Conservation (phyloP, 1,140 invertebrate genomes). For the Periplaneta americana region DNA sequence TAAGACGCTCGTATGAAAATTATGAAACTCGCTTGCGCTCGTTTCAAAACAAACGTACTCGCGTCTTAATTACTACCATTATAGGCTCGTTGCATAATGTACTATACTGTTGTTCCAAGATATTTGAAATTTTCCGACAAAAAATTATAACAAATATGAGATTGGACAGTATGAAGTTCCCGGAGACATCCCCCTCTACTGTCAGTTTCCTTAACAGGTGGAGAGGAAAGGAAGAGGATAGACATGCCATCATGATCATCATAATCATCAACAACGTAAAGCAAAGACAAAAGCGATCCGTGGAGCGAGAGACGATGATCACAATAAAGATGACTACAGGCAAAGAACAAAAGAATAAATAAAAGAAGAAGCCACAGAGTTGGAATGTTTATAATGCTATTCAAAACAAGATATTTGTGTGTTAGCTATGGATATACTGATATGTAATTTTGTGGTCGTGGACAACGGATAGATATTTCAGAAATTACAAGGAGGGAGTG, state of each 20-base stretch:
- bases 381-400: neutral
- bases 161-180: neutral
- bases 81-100: too few species aligned
- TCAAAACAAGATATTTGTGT: neutral
- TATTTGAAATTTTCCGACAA: too few species aligned
- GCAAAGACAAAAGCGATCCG: neutral
- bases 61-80: too few species aligned
- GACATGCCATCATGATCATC: neutral
- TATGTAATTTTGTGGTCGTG: neutral
- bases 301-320: neutral
- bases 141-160: too few species aligned
- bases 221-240: neutral
- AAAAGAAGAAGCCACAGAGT: neutral
- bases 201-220: neutral
- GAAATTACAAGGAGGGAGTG: neutral
- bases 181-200: neutral
- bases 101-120: too few species aligned
- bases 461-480: neutral
- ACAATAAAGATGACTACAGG: neutral
- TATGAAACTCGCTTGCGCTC: too few species aligned
- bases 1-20: too few species aligned
- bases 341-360: neutral
- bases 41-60: too few species aligned
- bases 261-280: neutral
- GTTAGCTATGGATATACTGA: neutral